Conservation (phyloP, 2,113 vertebrate genomes). For the Anarrhichthys ocellatus region DNA sequence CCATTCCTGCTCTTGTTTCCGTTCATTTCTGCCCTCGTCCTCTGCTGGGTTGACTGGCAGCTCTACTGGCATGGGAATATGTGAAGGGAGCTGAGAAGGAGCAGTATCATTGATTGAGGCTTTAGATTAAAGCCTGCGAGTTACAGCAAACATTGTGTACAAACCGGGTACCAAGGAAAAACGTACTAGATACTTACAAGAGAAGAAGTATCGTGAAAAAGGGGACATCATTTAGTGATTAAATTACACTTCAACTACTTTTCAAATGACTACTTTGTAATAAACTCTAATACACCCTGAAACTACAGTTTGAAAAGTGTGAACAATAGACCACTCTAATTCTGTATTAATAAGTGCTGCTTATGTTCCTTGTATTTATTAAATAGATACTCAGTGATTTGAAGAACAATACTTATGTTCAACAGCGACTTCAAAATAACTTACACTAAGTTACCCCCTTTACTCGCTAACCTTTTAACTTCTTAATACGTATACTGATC, state of each 20-base stretch:
- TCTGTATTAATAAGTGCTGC: neutral
- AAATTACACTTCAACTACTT: neutral
- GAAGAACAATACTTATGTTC: neutral
- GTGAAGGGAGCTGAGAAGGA: constrained; percentile 10
- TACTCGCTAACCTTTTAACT: neutral
- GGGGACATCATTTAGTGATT: neutral
- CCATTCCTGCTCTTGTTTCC: constrained; percentile 36
- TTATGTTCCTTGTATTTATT: neutral
- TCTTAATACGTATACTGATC: neutral
- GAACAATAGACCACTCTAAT: neutral
- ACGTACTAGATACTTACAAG: neutral
- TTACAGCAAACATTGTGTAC: neutral
- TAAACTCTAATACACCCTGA: neutral
- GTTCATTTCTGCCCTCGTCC: constrained; percentile 30
- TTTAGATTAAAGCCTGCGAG: neutral
- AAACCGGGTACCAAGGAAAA: neutral
- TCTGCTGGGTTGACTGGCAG: constrained; percentile 50
- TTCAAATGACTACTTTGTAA: neutral
- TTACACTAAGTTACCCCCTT: neutral
- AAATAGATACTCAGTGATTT: neutral
- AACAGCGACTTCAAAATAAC: neutral
- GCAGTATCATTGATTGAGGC: neutral
- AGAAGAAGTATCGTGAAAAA: neutral
- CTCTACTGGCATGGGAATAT: neutral
- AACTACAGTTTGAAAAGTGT: neutral